phyloP scores from a whole-genome alignment of 2,888 invertebrate genomes.

The Nomada hirtipes region DNA sequence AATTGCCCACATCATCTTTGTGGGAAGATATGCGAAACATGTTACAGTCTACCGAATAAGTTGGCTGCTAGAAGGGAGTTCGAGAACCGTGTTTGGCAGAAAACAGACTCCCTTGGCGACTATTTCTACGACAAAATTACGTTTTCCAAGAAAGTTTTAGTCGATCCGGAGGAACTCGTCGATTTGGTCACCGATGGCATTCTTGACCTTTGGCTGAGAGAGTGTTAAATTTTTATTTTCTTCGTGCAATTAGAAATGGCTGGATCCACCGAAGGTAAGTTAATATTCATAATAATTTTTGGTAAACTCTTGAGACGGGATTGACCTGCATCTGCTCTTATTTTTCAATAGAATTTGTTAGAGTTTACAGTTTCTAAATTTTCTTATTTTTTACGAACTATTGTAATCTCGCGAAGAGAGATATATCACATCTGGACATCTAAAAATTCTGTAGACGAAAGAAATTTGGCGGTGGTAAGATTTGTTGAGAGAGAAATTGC shows the following conservation, averaged over 20 bases:
- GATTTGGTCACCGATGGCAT: no score
- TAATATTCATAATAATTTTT: conserved; percentile 3
- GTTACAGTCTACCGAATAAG: no score
- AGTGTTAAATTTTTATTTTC: not conserved
- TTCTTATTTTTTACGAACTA: not conserved
- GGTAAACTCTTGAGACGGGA: not conserved
- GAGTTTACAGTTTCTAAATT: not conserved
- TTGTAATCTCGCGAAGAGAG: not conserved
- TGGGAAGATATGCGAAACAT: no score
- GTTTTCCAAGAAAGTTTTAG: no score
- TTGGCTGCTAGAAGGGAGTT: no score
- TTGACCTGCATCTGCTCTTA: not conserved
- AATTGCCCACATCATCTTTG: no score
- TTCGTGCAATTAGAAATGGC: not conserved
- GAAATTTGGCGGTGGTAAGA: not conserved
- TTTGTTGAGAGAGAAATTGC: not conserved
- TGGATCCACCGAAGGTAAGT: not conserved
- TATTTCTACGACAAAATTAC: no score
- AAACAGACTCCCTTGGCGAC: no score
- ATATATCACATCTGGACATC: not conserved
- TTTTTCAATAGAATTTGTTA: not conserved
- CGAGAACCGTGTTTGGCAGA: no score
- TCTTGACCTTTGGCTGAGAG: no score
- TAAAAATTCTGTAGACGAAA: not conserved
- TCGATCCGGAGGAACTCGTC: no score